phyloP scores from a whole-genome alignment of 2,797 vertebrate species.

The Coregonus suidteri region DNA sequence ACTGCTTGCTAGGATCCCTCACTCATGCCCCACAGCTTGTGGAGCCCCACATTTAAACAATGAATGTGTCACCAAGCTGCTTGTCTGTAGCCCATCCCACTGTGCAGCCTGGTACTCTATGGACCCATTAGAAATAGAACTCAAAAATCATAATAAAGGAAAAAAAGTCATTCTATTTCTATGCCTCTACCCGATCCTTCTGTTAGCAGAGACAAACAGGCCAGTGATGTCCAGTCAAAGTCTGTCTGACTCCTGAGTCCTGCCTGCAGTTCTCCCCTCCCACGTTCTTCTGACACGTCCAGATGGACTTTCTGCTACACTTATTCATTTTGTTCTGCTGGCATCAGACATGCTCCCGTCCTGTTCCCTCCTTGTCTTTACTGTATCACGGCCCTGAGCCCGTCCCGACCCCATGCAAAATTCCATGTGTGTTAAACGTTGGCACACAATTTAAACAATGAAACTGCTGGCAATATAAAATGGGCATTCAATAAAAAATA shows the following conservation, averaged over 20 bases:
- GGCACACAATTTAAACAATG: slow-evolving; percentile 12
- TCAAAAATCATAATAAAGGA: no score
- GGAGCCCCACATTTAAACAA: no score
- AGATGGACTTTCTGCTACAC: slow-evolving; percentile 10
- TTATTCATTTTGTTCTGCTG: background rate
- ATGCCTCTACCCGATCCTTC: no score
- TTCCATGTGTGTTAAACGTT: slow-evolving; percentile 13
- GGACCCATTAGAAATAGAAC: no score
- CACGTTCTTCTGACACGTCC: background rate
- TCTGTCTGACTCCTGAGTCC: background rate
- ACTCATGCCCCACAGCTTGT: background rate
- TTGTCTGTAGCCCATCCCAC: no score
- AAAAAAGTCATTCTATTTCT: no score
- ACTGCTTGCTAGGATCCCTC: background rate
- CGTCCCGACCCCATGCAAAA: slow-evolving; percentile 12
- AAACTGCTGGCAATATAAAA: slow-evolving; percentile 14
- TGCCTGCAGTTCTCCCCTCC: background rate
- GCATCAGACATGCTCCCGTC: slow-evolving; percentile 19
- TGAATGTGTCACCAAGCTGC: no score
- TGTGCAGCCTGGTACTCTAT: background rate
- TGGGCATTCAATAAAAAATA: background rate
- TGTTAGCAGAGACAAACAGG: no score
- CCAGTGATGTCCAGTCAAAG: no score
- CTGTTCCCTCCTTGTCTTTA: slow-evolving; percentile 13
- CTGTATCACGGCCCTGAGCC: background rate